Conservation (phyloP, 2,888 invertebrate genomes). For the Metacarcinus magister region DNA sequence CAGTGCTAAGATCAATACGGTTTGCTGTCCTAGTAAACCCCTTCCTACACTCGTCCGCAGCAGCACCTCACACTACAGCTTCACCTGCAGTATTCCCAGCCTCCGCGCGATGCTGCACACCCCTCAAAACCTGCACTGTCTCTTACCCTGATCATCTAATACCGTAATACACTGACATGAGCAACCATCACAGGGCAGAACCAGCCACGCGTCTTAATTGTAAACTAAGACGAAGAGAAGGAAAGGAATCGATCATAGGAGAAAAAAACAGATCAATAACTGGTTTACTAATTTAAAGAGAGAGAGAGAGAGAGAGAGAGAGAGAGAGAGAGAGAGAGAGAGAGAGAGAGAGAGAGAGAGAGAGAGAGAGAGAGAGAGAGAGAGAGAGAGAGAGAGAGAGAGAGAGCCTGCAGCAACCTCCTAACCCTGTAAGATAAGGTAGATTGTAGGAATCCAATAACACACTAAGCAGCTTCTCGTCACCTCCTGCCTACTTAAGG, state of each 20-base stretch:
- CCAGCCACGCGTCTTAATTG: not conserved
- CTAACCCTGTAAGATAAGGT: no score
- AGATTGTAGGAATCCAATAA: no score
- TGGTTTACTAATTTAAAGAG: not conserved
- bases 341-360: conserved; percentile 19
- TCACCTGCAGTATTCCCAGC: conserved; percentile 7
- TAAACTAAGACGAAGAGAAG: not conserved
- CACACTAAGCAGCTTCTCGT: no score
- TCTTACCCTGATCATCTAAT: not conserved
- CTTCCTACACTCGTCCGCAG: not conserved
- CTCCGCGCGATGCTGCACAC: not conserved
- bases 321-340: conserved; percentile 37
- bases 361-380: no score
- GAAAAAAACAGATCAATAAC: not conserved
- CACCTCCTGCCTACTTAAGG: no score
- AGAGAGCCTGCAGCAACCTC: no score
- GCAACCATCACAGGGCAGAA: not conserved
- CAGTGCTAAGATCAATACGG: not conserved
- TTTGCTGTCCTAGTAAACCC: not conserved
- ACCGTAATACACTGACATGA: not conserved
- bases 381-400: no score
- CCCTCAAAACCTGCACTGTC: not conserved
- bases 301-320: conserved; percentile 39
- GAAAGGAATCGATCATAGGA: not conserved
- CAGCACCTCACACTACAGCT: not conserved